Evolutionary conservation across 2,113 vertebrate species (phyloP), one percentile per base, ranked within the genome.

Genomic region (Nansenia antarctica): DNA sequence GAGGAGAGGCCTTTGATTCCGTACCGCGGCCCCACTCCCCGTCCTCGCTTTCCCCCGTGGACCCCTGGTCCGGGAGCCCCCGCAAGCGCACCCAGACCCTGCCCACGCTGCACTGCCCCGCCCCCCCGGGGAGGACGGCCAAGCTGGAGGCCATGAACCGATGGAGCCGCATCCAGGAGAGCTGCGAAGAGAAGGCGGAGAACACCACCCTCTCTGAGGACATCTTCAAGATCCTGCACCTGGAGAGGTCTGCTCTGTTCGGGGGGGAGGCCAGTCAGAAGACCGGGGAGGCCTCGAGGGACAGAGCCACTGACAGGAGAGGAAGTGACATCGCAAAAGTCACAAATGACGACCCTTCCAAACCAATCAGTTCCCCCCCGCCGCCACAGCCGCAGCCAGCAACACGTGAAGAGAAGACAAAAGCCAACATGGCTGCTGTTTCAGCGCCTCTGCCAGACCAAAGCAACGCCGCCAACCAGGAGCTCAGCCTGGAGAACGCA

Each of bases 81-180:
- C 93, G 96, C 64, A 98, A 98, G 78, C 93, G 97, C 78, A 98
- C 97, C 1, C 97, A 98, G 81, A 99, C 97, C 0, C 84, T 99
- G 2, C 96, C 97, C 0, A 90, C 88, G 66, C 88, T 94, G 67
- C 94, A 87, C 69, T 90, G 90, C 42, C 85, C 88, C 0, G 73
- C 83, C 5, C 80, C 45, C 5, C 80, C 45, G 0, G 89, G 20
- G 5, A 29, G 0, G 83, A 67, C 72, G 27, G 85, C 79, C 9
- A 87, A 85, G 52, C 80, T 85, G 0, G 85, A 82, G 0, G 78
- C 72, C 52, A 65, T 84, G 54, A 88, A 53, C 88, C 92, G 93
- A 3, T 86, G 89, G 87, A 89, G 86, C 67, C 75, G 76, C 18
- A 70, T 85, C 42, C 87, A 87, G 14, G 89, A 91, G 9, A 39